Evolutionary conservation across 2,888 invertebrate species (phyloP), one percentile per base, ranked within the genome.

Genomic region (Netelia fuscicornis): DNA sequence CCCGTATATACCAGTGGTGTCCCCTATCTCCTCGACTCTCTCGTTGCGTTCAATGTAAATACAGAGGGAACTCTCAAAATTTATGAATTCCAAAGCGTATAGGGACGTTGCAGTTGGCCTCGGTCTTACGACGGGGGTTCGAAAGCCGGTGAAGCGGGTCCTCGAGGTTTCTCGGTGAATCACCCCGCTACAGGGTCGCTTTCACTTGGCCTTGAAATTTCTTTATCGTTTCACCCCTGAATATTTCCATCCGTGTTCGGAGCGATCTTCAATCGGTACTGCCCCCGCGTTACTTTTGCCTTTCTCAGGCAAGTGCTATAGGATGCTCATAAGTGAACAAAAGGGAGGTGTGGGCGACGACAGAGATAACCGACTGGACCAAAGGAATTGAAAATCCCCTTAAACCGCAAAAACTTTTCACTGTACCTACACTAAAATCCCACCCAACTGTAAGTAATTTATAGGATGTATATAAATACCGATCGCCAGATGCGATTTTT

Each of bases 151-250:
- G 68, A 81, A 78, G 23, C 74, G 62, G 77, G 81, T 64, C 64
- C 81, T 75, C 58, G 74, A 75, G 64, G 25, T 79, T 85, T 70
- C 64, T 64, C 65, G 23, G 58, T 71, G 78, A 71, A 85, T 82
- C 60, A 74, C 74, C 71, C 78, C 79, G 54, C 56, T 62, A 52
- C 17, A 70, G 65, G 58, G 52, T 71, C 79, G 75, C 60, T 65
- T 65, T 20, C 58, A 70, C 71, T 83, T 89, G 90, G 89, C 90
- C 90, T 90, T 90, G 90, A 90, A 90, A 90, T 88, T 90, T 89
- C 86, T 79, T 87, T 76, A 85, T 87, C 87, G 64, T 84, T 74
- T 37, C 79, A 83, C 81, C 70, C 87, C 79, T 84, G 37, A 78
- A 56, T 67, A 75, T 71, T 83, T 54, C 52, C 83, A 64, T 64